Evolutionary conservation across 2,888 invertebrate species (phyloP), one percentile per base, ranked within the genome.

Genomic region (Aelia acuminata): DNA sequence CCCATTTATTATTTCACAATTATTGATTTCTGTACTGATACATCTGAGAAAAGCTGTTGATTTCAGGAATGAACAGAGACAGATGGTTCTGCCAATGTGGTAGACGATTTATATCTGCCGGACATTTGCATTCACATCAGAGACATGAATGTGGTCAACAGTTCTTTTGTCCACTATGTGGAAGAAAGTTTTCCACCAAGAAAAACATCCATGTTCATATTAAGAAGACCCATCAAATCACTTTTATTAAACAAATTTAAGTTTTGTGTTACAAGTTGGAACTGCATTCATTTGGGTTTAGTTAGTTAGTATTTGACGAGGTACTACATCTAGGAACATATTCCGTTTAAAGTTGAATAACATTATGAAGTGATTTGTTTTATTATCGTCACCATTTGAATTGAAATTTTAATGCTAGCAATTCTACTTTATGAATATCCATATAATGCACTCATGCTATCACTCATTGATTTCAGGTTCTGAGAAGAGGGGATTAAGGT

Each of bases 101-200:
- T n/a, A 89, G 84, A 43, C 47, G 88, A 26, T 90, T 90, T n/a
- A 85, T 86, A 31, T 70, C 70, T 13, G 70, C 84, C 18, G 31
- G 43, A 18, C 43, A 84, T 26, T 85, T 89, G 22, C 31, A 31
- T n/a, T 89, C 85, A 43, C 90, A 90, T 84, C 85, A 85, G 47
- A 86, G 84, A 53, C 87, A 89, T 70, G 90, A 89, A 85, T 90
- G 90, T 88, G 90, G 90, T 18, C 53, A 57, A n/a, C 35, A 35
- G 26, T 88, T 89, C 80, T n/a, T 75, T 57, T 90, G 90, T 50
- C 88, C 84, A 11, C n/a, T 88, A 35, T 90, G 90, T 75, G 50
- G 49, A 57, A 85, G 53, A 15, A 39, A 50, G 20, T 85, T 85
- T 43, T 53, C 85, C 57, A 85, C 85, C 20, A 85, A 57, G 49